Evolutionary conservation across 1,140 invertebrate genomes (phyloP).

Genomic region (Magallana angulata): DNA sequence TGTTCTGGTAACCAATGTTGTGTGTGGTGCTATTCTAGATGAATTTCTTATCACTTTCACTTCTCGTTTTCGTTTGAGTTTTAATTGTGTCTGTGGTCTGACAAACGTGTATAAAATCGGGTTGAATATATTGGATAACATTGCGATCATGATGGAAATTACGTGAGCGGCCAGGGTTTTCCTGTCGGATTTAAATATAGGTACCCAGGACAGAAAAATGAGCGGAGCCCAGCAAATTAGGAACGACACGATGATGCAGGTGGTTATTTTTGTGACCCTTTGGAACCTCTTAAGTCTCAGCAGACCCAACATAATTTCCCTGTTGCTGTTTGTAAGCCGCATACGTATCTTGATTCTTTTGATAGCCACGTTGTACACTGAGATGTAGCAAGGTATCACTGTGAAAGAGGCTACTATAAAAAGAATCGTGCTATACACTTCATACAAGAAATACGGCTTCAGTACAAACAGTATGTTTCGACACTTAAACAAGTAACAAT

Average conservation of each 20-base stretch:
- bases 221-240: not conserved
- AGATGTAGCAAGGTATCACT: not conserved
- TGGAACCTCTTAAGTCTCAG: not conserved
- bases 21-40: not conserved
- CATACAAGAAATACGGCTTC: slow-evolving; percentile 9
- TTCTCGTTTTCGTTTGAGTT: not conserved
- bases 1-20: not conserved
- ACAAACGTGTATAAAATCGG: slow-evolving; percentile 14
- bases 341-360: slow-evolving; percentile 2
- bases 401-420: not conserved
- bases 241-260: not conserved
- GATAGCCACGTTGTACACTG: not conserved
- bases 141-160: not conserved
- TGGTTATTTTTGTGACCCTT: slow-evolving; percentile 9
- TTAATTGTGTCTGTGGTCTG: not conserved
- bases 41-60: not conserved
- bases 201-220: not conserved
- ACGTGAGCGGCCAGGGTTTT: not conserved
- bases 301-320: not conserved
- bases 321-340: not conserved
- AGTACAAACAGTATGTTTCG: not conserved
- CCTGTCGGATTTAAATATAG: not conserved
- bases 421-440: not conserved
- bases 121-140: slow-evolving; percentile 11
- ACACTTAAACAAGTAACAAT: slow-evolving; percentile 6